phyloP scores from a whole-genome alignment of 2,797 vertebrate genomes.

The Platyrinchus mystaceus region DNA sequence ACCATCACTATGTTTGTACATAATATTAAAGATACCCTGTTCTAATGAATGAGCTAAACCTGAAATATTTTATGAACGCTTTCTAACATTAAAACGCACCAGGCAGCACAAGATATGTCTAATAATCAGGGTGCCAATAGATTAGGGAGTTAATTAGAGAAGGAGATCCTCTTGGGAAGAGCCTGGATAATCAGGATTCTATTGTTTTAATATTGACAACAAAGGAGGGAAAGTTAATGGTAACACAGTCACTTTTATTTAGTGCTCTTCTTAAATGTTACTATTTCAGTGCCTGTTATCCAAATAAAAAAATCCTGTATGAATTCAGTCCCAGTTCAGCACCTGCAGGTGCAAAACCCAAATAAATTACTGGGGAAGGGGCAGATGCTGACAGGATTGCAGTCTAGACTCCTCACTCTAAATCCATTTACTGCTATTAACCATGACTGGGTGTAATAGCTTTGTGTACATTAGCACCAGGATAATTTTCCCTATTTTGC shows the following conservation, averaged over 20 bases:
- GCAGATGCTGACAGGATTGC: conserved; percentile 67
- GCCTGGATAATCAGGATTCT: conserved; percentile 13
- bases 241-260: background rate
- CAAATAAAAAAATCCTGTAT: conserved; percentile 31
- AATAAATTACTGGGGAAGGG: conserved; percentile 60
- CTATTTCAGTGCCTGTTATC: background rate
- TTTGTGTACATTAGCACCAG: conserved; percentile 59
- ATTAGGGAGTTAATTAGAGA: conserved; percentile 21
- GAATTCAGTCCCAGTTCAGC: conserved; percentile 31
- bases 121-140: conserved; percentile 19
- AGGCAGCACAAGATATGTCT: background rate
- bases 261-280: conserved; percentile 18
- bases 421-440: conserved; percentile 73
- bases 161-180: background rate
- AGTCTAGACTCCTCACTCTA: conserved; percentile 69
- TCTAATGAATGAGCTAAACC: background rate
- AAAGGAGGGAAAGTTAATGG: conserved; percentile 22
- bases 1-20: background rate
- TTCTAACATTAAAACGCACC: background rate
- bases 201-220: conserved; percentile 24
- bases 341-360: conserved; percentile 66
- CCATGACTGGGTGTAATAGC: conserved; percentile 67
- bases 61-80: background rate
- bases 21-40: background rate
- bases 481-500: conserved; percentile 56